phyloP scores from a whole-genome alignment of 2,797 vertebrate genomes.

The Salarias fasciatus region DNA sequence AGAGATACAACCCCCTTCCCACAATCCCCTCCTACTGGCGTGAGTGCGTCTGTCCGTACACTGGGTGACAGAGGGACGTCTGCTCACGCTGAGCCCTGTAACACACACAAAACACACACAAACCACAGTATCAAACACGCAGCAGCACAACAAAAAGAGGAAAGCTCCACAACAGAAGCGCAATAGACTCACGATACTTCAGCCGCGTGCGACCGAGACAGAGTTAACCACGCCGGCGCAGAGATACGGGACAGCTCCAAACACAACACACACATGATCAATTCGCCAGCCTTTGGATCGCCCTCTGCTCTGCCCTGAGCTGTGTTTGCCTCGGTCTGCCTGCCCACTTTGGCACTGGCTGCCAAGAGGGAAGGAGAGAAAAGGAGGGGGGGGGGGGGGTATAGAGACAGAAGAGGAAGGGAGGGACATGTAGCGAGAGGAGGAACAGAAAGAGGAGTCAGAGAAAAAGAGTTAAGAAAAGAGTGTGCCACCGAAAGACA shows the following conservation, averaged over 20 bases:
- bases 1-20: slow-evolving; percentile 80
- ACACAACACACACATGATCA: slow-evolving; percentile 73
- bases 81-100: slow-evolving; percentile 67
- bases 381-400: slow-evolving; percentile 52
- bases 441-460: slow-evolving; percentile 67
- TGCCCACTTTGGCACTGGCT: slow-evolving; percentile 85
- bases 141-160: slow-evolving; percentile 45
- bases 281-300: slow-evolving; percentile 79
- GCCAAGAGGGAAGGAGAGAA: slow-evolving; percentile 80
- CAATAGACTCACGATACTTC: slow-evolving; percentile 39
- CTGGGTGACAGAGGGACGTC: slow-evolving; percentile 79
- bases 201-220: slow-evolving; percentile 39
- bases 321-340: slow-evolving; percentile 78
- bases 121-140: slow-evolving; percentile 55
- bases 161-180: slow-evolving; percentile 36
- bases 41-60: slow-evolving; percentile 76
- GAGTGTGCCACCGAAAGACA: slow-evolving; percentile 62
- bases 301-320: slow-evolving; percentile 80
- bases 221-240: slow-evolving; percentile 36
- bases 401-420: slow-evolving; percentile 75
- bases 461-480: slow-evolving; percentile 67
- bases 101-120: slow-evolving; percentile 48
- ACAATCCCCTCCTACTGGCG: slow-evolving; percentile 82
- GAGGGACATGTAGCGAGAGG: slow-evolving; percentile 73
- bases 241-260: slow-evolving; percentile 55